Evolutionary conservation across 2,797 vertebrate genomes (phyloP).

Genomic region (Champsocephalus esox): DNA sequence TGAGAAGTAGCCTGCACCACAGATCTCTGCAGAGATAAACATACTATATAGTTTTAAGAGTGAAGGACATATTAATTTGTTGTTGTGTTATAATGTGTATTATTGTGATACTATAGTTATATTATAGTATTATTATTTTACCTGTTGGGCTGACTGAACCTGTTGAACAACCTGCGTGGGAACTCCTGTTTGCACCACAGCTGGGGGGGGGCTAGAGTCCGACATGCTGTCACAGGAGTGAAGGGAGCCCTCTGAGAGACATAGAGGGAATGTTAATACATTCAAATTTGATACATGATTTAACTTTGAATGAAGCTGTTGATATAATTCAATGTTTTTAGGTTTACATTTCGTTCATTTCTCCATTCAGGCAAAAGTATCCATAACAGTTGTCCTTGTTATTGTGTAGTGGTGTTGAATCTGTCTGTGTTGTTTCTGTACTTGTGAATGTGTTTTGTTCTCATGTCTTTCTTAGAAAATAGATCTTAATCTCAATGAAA

Average conservation of each 20-base stretch:
- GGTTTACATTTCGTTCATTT: background rate
- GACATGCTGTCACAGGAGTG: constrained; percentile 91
- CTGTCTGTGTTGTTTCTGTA: too few species aligned
- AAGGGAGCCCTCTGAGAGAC: constrained; percentile 89
- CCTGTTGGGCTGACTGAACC: constrained; percentile 91
- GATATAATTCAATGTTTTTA: background rate
- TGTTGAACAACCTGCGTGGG: constrained; percentile 95
- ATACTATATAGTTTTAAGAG: constrained; percentile 9
- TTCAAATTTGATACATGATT: background rate
- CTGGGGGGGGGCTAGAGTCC: constrained; percentile 90
- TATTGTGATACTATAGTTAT: too few species aligned
- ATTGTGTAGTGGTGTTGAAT: too few species aligned
- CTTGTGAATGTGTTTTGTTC: too few species aligned
- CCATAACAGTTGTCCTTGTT: too few species aligned
- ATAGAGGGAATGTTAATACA: constrained; percentile 6
- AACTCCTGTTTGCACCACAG: constrained; percentile 90
- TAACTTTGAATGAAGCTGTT: background rate
- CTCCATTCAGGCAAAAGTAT: background rate
- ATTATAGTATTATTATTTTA: constrained; percentile 58
- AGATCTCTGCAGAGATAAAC: constrained; percentile 85
- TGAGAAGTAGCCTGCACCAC: constrained; percentile 92
- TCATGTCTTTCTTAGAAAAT: too few species aligned
- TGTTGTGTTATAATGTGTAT: background rate
- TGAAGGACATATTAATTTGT: background rate
- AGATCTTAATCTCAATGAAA: too few species aligned